Evolutionary conservation across 2,888 invertebrate species (phyloP).

Genomic region (Proisotoma minuta): DNA sequence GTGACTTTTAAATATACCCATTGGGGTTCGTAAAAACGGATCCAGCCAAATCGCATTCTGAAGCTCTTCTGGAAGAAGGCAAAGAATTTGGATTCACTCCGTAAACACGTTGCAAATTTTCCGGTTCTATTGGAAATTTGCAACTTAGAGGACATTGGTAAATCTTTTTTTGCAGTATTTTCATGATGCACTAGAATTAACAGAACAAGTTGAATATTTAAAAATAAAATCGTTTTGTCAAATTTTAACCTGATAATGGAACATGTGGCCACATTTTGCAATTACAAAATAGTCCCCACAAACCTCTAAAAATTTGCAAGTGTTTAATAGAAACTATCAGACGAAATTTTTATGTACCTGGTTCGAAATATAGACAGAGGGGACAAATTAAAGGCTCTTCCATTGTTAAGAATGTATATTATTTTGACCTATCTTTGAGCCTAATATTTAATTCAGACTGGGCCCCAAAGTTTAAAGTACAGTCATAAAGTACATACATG

Average conservation of each 20-base stretch:
- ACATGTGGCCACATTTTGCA: constrained; percentile 41
- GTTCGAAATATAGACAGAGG: constrained; percentile 42
- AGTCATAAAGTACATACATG: no score
- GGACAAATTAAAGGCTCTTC: constrained; percentile 19
- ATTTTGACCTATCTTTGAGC: no score
- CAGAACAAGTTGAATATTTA: no score
- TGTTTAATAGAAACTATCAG: neutral
- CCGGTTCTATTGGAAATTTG: constrained; percentile 28
- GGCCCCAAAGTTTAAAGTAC: no score
- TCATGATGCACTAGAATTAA: constrained; percentile 37
- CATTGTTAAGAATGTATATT: no score
- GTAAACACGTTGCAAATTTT: constrained; percentile 38
- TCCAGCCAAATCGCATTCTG: constrained; percentile 3
- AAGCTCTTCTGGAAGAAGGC: constrained; percentile 24
- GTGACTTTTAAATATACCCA: no score
- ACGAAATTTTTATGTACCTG: constrained; percentile 28
- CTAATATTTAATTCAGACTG: no score
- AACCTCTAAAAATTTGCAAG: constrained; percentile 27
- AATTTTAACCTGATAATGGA: constrained; percentile 36
- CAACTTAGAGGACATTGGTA: constrained; percentile 42
- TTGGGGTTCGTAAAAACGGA: constrained; percentile 6
- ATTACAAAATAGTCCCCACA: constrained; percentile 44
- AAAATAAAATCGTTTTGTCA: no score
- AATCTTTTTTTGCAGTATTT: constrained; percentile 18
- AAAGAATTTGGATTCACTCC: constrained; percentile 37